Evolutionary conservation across 1,140 invertebrate genomes (phyloP), one percentile per base, ranked within the genome.

Genomic region (Saccostrea glomerata): DNA sequence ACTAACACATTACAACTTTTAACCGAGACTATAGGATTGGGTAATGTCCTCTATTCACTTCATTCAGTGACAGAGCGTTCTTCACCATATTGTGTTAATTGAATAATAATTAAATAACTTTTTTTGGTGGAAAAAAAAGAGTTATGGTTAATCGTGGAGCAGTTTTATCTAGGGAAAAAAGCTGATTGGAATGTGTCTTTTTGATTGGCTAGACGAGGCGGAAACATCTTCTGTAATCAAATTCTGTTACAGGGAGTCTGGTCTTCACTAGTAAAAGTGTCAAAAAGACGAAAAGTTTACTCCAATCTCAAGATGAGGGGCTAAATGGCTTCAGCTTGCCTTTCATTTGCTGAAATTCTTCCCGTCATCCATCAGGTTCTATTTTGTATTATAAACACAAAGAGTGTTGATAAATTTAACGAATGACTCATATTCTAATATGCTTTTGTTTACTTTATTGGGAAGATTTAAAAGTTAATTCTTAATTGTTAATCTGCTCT

Each of bases 211-310:
- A 73, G 70, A 73, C 70, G 2, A 25, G 12, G 13, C 4, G 70
- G 70, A 73, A 25, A 40, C 70, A 15, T 73, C 25, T 73, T 73
- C 70, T 73, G 12, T 73, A 73, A 73, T 73, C 70, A 73, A 66
- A 73, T 73, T 73, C 25, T 73, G 30, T 25, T 40, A 11, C 58
- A 63, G 70, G 30, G 70, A 73, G 70, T 36, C 70, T 73, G 70
- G 25, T 30, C 25, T 13, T 3, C 4, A 30, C 23, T 25, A 73
- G 70, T 73, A 30, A 40, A 73, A 73, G 25, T 73, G 70, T 73
- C 70, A 73, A 73, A 73, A 73, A 36, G 70, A 73, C 23, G 70
- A 73, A n/a, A 73, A 36, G 70, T 73, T 73, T 73, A 73, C 70
- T 73, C 15, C 4, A 30, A 73, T 25, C 25, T 30, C 25, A 73